Base-by-base conservation (phyloP, 2,113 vertebrate species). In the Amphiprion ocellaris region DNA sequence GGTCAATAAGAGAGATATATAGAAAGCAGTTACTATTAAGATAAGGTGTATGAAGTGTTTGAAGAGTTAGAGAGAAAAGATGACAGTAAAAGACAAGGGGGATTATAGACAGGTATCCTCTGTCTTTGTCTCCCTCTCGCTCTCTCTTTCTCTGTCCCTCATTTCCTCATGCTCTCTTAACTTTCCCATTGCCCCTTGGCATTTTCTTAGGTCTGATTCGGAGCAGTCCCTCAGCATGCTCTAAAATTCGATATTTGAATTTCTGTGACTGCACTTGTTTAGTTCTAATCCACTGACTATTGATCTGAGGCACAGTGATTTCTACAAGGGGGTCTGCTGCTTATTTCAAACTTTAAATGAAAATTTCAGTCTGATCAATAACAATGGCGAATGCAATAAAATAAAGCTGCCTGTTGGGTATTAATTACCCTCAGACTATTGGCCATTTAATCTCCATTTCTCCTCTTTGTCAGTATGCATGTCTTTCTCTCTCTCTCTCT, bases 241-340 rank as follows among this genome's bases (percentile, higher is more conserved):
- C 19, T 50, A 47, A 83, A 85, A 84, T 87, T 89, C 90, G 3
- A 87, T 92, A 89, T 90, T 86, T 89, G 87, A 90, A 89, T 88
- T 94, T 92, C 87, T 94, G 94, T 92, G 69, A 85, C 93, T 94
- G 93, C 91, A 81, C 85, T 92, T 89, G 77, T 94, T 96, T 94
- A 92, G 94, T 94, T 96, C 94, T 91, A 94, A 96, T 96, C 94
- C 92, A 92, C 85, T 91, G 79, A 90, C 86, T 94, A 93, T 96
- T 95, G 95, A 95, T 97, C 94, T 93, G 89, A 87, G 84, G 87
- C 92, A 87, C 1, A 1, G 83, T 81, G 84, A 78, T 91, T 92
- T 90, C 93, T 92, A 92, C 90, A 86, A 78, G 92, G 84, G 85
- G 89, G 66, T 85, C 85, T 77, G 78, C 90, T 91, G 90, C 56